Base-by-base conservation (phyloP, 2,888 invertebrate genomes). In the Epinotia brunnichana region DNA sequence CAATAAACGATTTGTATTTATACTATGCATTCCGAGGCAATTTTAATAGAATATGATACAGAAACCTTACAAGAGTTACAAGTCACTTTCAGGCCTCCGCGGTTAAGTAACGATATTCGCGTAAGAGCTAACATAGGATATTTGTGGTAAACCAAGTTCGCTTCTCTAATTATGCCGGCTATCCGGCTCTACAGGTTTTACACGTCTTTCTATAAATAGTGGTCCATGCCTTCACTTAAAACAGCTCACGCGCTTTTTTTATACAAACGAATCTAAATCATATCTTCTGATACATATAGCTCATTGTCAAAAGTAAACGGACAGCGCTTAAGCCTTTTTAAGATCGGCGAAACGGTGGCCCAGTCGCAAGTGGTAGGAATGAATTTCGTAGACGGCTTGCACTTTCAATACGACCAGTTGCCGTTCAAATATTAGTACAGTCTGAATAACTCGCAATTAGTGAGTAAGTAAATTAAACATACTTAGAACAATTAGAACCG, bases 181-280 rank as follows among this genome's bases (percentile, higher is more conserved):
- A 90, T 86, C 90, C 88, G 85, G 89, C 85, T 81, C 80, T 85
- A 87, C 91, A 88, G 87, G 91, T 91, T 90, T 90, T 85, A 86
- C 88, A 86, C 81, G 85, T 86, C 84, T 82, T 84, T 86, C 90
- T 91, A 90, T 90, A 89, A 90, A 91, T 91, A 91, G 89, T 87
- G 75, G 75, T 78, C 75, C 75, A 71, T 75, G 56, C 24, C 75
- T 70, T 77, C 69, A 72, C 66, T 63, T 74, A 71, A 77, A 87
- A 81, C 75, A 76, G 69, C 82, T 71, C 76, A 81, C 74, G 74
- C 72, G 61, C 68, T 70, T 17, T 15, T 24, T 51, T 5, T 17
- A 5, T 44, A 44, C 69, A 77, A 70, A 66, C 70, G 41, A 86
- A 82, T 82, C 70, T 78, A 62, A 17, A 78, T 82, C 74, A 68